Percentiles rank a stretch among this genome's conserved stretches.
These are phyloP conservation scores for Cardinalis cardinalis DNA, from an alignment of 2,113 vertebrate species.

Conservation along the genomic window DNA sequence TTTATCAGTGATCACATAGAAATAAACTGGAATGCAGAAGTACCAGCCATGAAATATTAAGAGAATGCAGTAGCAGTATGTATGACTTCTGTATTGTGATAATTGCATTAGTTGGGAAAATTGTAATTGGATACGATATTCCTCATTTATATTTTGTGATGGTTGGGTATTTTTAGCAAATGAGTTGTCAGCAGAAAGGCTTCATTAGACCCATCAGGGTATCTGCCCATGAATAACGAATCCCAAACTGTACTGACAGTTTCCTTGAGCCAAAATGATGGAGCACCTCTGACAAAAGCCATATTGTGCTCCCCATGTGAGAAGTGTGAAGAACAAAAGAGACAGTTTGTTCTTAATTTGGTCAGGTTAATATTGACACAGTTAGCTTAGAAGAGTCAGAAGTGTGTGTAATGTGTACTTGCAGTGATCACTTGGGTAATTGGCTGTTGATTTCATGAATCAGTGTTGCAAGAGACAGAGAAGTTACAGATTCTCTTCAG, in stretches of 20 bases:
- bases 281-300: constrained; percentile 85
- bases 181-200: constrained; percentile 89
- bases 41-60: constrained; percentile 41
- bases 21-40: constrained; percentile 45
- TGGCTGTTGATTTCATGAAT: constrained; percentile 47
- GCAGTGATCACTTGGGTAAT: constrained; percentile 47
- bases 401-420: constrained; percentile 48
- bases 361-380: constrained; percentile 90
- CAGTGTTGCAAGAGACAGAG: constrained; percentile 1
- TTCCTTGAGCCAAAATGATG: constrained; percentile 86
- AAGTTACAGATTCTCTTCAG: constrained; percentile 6
- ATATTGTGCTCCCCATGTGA: constrained; percentile 84
- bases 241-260: constrained; percentile 88
- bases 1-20: constrained; percentile 71
- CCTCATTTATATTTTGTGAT: constrained; percentile 71
- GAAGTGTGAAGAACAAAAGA: constrained; percentile 76
- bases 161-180: constrained; percentile 90
- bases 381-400: constrained; percentile 63
- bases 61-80: neutral
- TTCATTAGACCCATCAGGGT: constrained; percentile 95
- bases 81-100: constrained; percentile 29
- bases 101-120: constrained; percentile 41
- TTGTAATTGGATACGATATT: constrained; percentile 50
- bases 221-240: constrained; percentile 92
- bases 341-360: constrained; percentile 80